Conservation (phyloP, 2,113 vertebrate genomes). For the Gallinago media region DNA sequence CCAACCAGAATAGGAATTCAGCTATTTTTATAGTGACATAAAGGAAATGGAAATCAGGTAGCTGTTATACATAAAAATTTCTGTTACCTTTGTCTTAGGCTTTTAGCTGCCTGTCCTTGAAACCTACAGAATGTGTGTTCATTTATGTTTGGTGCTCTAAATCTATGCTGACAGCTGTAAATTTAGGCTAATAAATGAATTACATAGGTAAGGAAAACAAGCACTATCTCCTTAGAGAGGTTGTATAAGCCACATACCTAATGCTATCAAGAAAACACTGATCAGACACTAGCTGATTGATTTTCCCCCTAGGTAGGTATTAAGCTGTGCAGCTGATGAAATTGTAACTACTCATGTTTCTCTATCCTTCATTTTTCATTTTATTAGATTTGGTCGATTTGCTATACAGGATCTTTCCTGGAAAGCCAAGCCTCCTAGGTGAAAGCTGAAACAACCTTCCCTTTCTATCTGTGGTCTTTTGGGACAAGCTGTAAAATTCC, state of each 20-base stretch:
- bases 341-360: conserved; percentile 41
- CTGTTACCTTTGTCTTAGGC: neutral
- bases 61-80: neutral
- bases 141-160: conserved; percentile 26
- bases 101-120: conserved; percentile 60
- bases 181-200: conserved; percentile 73
- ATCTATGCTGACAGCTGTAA: conserved; percentile 71
- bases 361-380: conserved; percentile 32
- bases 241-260: conserved; percentile 22
- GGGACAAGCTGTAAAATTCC: neutral
- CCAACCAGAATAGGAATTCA: neutral
- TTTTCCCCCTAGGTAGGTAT: conserved; percentile 38
- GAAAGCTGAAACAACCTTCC: neutral
- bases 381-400: conserved; percentile 28
- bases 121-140: conserved; percentile 18
- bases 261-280: conserved; percentile 49
- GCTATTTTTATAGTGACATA: neutral
- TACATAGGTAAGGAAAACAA: conserved; percentile 66
- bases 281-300: conserved; percentile 48
- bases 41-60: conserved; percentile 15
- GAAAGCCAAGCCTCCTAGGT: neutral
- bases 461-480: neutral
- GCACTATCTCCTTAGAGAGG: conserved; percentile 21
- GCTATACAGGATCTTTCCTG: neutral
- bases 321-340: conserved; percentile 36